Percentiles rank a stretch among this genome's conserved stretches.
These are phyloP conservation scores for Rhinoraja longicauda DNA, from an alignment of 2,797 vertebrate genomes.

Conservation along the genomic window DNA sequence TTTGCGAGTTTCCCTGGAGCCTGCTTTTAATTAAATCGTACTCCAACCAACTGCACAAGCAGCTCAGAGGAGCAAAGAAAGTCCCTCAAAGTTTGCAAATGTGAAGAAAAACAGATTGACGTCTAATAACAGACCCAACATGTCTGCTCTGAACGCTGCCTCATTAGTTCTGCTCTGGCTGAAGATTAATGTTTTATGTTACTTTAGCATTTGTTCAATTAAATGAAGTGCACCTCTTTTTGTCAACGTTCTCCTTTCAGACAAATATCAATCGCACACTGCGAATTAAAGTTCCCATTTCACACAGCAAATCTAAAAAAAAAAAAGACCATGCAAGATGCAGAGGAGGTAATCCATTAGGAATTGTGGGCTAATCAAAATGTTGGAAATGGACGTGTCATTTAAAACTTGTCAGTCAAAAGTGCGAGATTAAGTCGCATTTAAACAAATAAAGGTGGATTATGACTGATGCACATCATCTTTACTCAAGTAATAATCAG, in stretches of 20 bases:
- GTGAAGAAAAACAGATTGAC: constrained; percentile 21
- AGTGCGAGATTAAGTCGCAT: neutral
- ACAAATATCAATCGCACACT: neutral
- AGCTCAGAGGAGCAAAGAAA: neutral
- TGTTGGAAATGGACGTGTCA: neutral
- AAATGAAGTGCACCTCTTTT: neutral
- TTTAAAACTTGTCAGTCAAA: neutral
- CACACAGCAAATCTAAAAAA: constrained; percentile 2
- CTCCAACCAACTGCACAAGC: neutral
- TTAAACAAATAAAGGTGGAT: neutral
- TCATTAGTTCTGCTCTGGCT: constrained; percentile 5
- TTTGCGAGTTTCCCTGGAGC: neutral
- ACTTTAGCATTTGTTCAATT: neutral
- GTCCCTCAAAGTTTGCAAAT: neutral
- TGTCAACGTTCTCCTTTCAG: neutral
- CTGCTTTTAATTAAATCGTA: neutral
- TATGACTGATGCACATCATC: neutral
- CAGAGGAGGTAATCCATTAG: neutral
- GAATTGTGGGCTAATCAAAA: neutral
- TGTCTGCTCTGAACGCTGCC: neutral
- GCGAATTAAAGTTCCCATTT: neutral
- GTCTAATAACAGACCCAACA: neutral
- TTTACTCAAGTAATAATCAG: neutral
- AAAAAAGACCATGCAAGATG: neutral
- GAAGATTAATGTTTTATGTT: neutral